Percentiles rank a stretch among this genome's conserved stretches.
These are phyloP conservation scores for Diabrotica virgifera DNA, from an alignment of 1,140 invertebrate species.

Conservation along the genomic window DNA sequence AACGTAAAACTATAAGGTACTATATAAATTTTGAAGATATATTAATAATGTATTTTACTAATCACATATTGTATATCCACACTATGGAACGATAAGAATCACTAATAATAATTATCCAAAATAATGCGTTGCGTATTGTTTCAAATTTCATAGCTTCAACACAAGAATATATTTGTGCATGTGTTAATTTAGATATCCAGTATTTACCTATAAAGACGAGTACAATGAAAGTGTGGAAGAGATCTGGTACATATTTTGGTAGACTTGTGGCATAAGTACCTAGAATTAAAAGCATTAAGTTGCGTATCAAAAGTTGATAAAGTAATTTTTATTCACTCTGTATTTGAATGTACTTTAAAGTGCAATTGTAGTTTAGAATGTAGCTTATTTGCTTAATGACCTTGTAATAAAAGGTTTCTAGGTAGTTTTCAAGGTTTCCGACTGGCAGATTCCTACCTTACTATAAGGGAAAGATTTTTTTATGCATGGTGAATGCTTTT, in stretches of 20 bases:
- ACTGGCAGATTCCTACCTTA: constrained; percentile 47
- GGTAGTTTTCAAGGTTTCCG: constrained; percentile 36
- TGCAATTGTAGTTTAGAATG: constrained; percentile 39
- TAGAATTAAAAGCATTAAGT: not conserved
- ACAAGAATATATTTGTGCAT: no score
- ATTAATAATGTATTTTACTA: no score
- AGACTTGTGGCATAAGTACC: not conserved
- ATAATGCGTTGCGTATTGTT: no score
- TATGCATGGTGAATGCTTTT: constrained; percentile 38
- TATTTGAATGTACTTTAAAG: constrained; percentile 34
- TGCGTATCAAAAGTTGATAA: constrained; percentile 1
- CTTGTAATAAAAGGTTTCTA: constrained; percentile 35
- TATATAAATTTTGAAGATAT: no score
- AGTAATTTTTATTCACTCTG: constrained; percentile 1
- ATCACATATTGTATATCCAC: no score
- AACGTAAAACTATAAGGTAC: no score
- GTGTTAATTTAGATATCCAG: not conserved
- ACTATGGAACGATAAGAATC: no score
- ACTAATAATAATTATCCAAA: no score
- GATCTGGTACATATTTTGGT: not conserved
- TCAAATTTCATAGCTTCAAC: no score
- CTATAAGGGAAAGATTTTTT: constrained; percentile 50
- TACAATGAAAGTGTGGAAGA: not conserved
- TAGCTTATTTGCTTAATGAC: constrained; percentile 43
- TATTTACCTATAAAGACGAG: not conserved